Evolutionary conservation across 2,797 vertebrate species (phyloP).

Genomic region (Pelochelys cantorii): DNA sequence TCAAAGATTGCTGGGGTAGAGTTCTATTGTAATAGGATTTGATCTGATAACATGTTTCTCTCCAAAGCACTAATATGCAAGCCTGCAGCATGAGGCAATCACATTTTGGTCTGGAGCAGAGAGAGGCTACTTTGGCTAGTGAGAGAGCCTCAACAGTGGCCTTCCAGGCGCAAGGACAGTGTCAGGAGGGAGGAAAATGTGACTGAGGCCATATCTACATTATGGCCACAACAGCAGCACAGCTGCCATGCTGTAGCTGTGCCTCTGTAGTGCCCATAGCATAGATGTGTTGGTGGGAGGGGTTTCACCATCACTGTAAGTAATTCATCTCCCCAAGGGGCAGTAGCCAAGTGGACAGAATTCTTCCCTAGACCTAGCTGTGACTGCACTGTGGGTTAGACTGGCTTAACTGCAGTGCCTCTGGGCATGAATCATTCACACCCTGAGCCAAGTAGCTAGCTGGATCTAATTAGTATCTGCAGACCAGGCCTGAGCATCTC

Average conservation of each 20-base stretch:
- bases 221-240: no score
- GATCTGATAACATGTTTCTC: neutral
- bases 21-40: neutral
- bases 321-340: neutral
- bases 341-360: neutral
- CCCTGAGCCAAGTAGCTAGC: neutral
- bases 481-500: rapidly evolving
- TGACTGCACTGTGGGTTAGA: neutral
- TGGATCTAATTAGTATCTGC: neutral
- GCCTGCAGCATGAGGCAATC: rapidly evolving
- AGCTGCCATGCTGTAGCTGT: neutral
- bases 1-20: neutral
- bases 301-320: neutral
- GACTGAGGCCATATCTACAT: neutral
- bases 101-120: neutral
- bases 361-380: neutral
- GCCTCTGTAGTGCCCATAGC: no score
- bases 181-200: neutral
- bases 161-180: no score
- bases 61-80: rapidly evolving
- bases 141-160: no score
- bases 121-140: no score
- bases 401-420: neutral
- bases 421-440: neutral
- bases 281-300: neutral